phyloP scores from a whole-genome alignment of 2,888 invertebrate species.

The Standfussiana lucernea region DNA sequence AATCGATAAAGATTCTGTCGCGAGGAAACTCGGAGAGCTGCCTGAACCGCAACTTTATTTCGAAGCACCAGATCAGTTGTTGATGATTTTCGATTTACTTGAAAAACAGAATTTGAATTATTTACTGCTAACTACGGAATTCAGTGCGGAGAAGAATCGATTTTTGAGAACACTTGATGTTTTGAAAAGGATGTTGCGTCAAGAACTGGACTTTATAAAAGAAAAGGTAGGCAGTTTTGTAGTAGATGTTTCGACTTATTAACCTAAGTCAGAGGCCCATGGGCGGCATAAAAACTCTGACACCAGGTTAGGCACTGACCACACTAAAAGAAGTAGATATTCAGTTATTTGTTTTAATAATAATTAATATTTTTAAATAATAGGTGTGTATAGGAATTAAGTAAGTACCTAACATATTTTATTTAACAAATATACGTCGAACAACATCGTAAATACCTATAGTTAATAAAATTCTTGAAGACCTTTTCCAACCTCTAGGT shows the following conservation, averaged over 20 bases:
- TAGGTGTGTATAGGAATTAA: neutral
- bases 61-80: conserved; percentile 81
- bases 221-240: conserved; percentile 76
- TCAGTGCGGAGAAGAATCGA: conserved; percentile 82
- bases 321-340: too few relatives aligned
- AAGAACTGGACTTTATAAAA: conserved; percentile 81
- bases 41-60: conserved; percentile 84
- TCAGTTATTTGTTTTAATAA: conserved; percentile 45
- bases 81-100: conserved; percentile 80
- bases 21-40: conserved; percentile 75
- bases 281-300: too few relatives aligned
- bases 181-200: conserved; percentile 76
- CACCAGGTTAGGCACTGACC: too few relatives aligned
- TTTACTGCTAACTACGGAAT: conserved; percentile 85
- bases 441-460: neutral
- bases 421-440: neutral
- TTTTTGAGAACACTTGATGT: conserved; percentile 80
- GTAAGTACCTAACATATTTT: neutral
- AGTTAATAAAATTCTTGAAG: neutral
- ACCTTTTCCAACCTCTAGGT: neutral
- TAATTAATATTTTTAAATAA: too few relatives aligned
- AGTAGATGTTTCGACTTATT: neutral
- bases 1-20: conserved; percentile 75
- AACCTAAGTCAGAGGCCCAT: too few relatives aligned
- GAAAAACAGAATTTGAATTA: conserved; percentile 88